Percentiles rank a stretch among this genome's conserved stretches.
phyloP scores from a whole-genome alignment of 2,113 vertebrate genomes.

The Notarius lentiginosus region DNA sequence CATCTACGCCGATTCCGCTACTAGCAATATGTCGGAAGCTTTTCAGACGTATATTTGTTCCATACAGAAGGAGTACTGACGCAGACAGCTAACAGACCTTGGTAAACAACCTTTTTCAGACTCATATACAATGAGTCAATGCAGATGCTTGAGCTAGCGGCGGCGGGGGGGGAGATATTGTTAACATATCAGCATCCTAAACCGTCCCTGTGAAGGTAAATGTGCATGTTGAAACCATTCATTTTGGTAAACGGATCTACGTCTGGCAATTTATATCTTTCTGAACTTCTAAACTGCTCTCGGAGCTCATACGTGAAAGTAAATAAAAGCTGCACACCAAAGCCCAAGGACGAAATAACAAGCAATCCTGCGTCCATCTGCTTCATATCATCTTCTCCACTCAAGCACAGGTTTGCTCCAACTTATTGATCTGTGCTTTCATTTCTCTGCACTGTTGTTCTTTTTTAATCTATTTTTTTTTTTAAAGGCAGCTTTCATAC shows the following conservation, averaged over 20 bases:
- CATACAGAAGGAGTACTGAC: not conserved
- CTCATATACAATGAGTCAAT: not conserved
- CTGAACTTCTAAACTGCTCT: not conserved
- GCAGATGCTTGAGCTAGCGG: not conserved
- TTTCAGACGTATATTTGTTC: not conserved
- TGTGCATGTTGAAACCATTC: not conserved
- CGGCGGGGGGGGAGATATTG: not conserved
- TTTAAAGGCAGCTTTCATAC: not conserved
- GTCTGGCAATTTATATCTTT: not conserved
- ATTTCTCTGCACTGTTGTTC: not conserved
- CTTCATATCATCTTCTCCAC: not conserved
- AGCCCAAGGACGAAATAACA: not conserved
- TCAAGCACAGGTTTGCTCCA: not conserved
- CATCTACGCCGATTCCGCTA: not conserved
- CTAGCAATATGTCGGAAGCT: slow-evolving; percentile 1
- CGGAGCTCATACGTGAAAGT: not conserved
- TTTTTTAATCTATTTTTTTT: not conserved
- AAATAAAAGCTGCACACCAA: not conserved
- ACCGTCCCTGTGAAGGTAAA: not conserved
- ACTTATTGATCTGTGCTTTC: not conserved
- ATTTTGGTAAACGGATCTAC: not conserved
- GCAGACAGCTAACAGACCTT: slow-evolving; percentile 2
- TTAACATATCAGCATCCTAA: not conserved
- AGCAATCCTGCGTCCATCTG: not conserved
- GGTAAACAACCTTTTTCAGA: slow-evolving; percentile 11